Base-by-base conservation (phyloP, 2,888 invertebrate genomes). In the Hypomecis atomaria region DNA sequence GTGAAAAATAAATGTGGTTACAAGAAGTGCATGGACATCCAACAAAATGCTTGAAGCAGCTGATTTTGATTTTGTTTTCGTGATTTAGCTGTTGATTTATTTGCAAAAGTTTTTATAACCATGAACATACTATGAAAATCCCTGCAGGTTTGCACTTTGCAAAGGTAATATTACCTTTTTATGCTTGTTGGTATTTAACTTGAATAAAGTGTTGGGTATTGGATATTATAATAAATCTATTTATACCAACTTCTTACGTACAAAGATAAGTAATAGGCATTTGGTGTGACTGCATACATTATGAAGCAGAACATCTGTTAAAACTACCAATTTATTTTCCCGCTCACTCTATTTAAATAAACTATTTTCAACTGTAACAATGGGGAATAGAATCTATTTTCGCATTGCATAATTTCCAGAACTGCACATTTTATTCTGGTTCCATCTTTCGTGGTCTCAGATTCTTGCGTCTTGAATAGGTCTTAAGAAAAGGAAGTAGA, bases 221-320 rank as follows among this genome's bases (percentile, higher is more conserved):
- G n/a, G n/a, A n/a, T 23, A 23, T 23, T 23, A 23, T 23, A 23
- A 23, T 2, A 23, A 23, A 23, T 23, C 23, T 40, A 40, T 40
- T 8, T 40, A 40, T 40, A 40, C 7, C 40, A 36, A 3, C 70
- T 52, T 36, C 3, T 42, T 50, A 71, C 70, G 69, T 70, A 67
- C 69, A 78, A 75, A 83, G 77, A 80, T 79, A 83, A 87, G 86
- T 85, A 85, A 85, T 83, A 86, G 81, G 79, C 78, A 79, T 82
- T 86, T 84, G 82, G 34, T 60, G 57, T 71, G 70, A 74, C 76
- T 81, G 84, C 86, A 85, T 86, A 85, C 82, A 85, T 85, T 86
- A 86, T 48, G 40, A 81, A 84, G 76, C 71, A 71, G 42, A 48
- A 49, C 71, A 40, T 70, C 73, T 82, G 79, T 80, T 82, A 84